phyloP scores from a whole-genome alignment of 35 echinoderm and acorn worm genomes.

The Apostichopus parvimensis region DNA sequence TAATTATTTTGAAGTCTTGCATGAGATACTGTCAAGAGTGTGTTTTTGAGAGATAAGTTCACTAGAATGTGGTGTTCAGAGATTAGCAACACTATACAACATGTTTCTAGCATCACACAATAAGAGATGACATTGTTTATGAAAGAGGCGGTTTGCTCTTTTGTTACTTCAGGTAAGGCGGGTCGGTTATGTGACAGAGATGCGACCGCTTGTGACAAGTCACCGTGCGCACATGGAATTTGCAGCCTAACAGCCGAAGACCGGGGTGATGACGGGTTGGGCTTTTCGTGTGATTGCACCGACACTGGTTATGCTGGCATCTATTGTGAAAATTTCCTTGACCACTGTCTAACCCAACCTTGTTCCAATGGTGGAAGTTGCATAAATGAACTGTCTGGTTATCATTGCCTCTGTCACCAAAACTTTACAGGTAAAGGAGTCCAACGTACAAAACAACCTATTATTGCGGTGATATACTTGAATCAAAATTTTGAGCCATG shows the following conservation, averaged over 20 bases:
- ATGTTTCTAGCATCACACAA: too few relatives aligned
- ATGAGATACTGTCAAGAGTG: too few relatives aligned
- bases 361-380: slow-evolving; percentile 34
- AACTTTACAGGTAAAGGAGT: slow-evolving; percentile 44
- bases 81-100: too few relatives aligned
- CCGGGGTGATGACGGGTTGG: neutral
- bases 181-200: slow-evolving; percentile 22
- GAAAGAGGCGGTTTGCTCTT: neutral
- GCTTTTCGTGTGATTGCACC: slow-evolving; percentile 22
- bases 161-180: slow-evolving; percentile 13
- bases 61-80: too few relatives aligned
- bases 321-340: slow-evolving; percentile 9
- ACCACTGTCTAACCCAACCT: slow-evolving; percentile 26
- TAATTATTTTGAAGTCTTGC: too few relatives aligned
- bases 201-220: slow-evolving; percentile 37
- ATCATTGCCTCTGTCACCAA: slow-evolving; percentile 15
- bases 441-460: neutral
- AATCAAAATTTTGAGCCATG: too few relatives aligned
- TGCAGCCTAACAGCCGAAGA: neutral
- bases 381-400: neutral
- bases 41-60: too few relatives aligned
- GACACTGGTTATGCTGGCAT: slow-evolving; percentile 24
- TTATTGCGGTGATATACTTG: neutral
- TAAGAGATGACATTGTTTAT: neutral
- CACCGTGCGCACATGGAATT: slow-evolving; percentile 8